These are phyloP conservation scores for Thalpophila matura DNA, from an alignment of 2,888 invertebrate species.

Conservation along the genomic window DNA sequence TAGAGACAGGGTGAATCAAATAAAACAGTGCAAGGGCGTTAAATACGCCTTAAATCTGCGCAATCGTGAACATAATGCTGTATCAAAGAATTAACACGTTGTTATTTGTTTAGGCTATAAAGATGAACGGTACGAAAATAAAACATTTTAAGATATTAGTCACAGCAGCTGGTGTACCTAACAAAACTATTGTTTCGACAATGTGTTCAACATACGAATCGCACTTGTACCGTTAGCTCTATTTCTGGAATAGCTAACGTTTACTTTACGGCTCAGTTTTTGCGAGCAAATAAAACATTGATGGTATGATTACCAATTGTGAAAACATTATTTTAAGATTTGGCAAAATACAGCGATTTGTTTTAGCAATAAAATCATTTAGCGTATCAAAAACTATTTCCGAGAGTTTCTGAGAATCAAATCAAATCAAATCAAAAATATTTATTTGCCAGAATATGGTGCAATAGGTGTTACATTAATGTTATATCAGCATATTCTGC, in stretches of 20 bases:
- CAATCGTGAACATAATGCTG: constrained; percentile 60
- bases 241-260: constrained; percentile 82
- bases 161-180: constrained; percentile 73
- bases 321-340: constrained; percentile 62
- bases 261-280: constrained; percentile 81
- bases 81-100: constrained; percentile 69
- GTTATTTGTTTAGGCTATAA: constrained; percentile 72
- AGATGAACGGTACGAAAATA: constrained; percentile 73
- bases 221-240: constrained; percentile 77
- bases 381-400: constrained; percentile 25
- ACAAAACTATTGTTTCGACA: constrained; percentile 83
- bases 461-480: no score
- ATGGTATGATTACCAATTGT: constrained; percentile 70
- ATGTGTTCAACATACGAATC: constrained; percentile 81
- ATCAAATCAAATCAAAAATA: no score
- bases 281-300: constrained; percentile 77
- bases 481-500: no score
- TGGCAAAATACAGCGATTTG: constrained; percentile 37
- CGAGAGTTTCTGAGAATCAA: constrained; percentile 71
- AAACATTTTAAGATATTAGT: constrained; percentile 83
- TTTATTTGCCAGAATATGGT: no score
- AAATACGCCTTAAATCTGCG: constrained; percentile 57
- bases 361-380: constrained; percentile 44
- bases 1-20: constrained; percentile 25
- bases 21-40: constrained; percentile 45